These are phyloP conservation scores for Asbolus verrucosus DNA, from an alignment of 1,140 invertebrate genomes.

Conservation along the genomic window DNA sequence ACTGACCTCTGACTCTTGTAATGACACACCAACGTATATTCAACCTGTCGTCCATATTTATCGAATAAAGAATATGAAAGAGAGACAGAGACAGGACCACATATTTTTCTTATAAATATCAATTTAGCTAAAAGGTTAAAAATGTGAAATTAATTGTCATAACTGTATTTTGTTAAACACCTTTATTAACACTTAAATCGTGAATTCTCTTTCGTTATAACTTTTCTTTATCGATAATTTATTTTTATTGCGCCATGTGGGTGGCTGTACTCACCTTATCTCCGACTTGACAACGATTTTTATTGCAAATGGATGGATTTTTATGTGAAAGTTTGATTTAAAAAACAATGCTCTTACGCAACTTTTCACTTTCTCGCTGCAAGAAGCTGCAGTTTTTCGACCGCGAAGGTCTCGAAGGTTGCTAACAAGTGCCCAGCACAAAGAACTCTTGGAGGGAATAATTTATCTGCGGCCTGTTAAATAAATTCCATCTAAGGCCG, in stretches of 20 bases:
- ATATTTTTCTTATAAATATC: conserved; percentile 16
- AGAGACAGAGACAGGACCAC: conserved; percentile 21
- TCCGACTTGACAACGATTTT: not conserved
- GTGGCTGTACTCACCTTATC: not conserved
- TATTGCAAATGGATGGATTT: not conserved
- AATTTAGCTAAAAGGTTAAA: conserved; percentile 25
- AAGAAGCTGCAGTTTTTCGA: no score
- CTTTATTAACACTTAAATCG: conserved; percentile 26
- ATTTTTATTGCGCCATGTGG: conserved; percentile 15
- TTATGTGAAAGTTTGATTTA: conserved; percentile 9
- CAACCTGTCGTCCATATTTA: conserved; percentile 37
- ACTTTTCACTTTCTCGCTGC: no score
- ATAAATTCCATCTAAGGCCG: conserved; percentile 56
- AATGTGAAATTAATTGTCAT: conserved; percentile 42
- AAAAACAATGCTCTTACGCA: no score
- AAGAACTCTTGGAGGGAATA: conserved; percentile 32
- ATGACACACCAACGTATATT: conserved; percentile 33
- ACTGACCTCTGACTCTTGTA: conserved; percentile 24
- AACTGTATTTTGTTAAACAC: conserved; percentile 37
- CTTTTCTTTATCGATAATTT: conserved; percentile 18
- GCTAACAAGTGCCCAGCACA: no score
- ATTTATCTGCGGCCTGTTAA: conserved; percentile 49
- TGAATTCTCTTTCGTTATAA: not conserved
- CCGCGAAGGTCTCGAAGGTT: not conserved
- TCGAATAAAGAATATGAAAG: no score